Evolutionary conservation across 2,888 invertebrate species (phyloP), one percentile per base, ranked within the genome.

Genomic region (Lasioglossum zephyrum): DNA sequence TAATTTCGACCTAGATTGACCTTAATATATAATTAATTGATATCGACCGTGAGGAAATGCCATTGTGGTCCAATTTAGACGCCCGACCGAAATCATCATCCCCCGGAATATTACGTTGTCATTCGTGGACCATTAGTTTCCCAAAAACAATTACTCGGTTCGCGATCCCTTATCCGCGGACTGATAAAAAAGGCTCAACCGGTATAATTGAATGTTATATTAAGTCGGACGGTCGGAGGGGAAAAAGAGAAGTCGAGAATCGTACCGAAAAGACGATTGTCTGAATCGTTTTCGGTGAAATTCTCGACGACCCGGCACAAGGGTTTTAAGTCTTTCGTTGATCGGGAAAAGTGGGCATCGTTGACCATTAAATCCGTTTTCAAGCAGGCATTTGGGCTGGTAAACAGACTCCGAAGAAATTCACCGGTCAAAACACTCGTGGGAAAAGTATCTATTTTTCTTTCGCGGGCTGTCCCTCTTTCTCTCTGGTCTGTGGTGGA

Each of bases 391-490:
- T 84, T 77, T 9, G n/a, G 69, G 22, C 11, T 36, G 69, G 69
- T 39, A 39, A 39, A 69, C 39, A 39, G 69, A 63, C n/a, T 60
- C n/a, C 11, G 66, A 76, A 78, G 31, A 11, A 74, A 78, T 31
- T 36, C 53, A 66, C 70, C 16, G 60, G 70, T 63, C 70, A 72
- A 85, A 79, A 72, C 39, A 47, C 53, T 72, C 41, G 41, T 44
- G 31, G 13, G n/a, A 53, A 57, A 84, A 85, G 69, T 31, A n/a
- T 22, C 26, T 70, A 73, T 70, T 85, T 84, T 74, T 78, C 73
- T 85, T 78, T 60, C 16, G 63, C 26, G 60, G 26, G 60, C 66
- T 66, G 18, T 8, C 9, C 8, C 36, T 8, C 66, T 36, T 36
- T 22, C 66, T 66, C 63, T 31, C 13, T 31, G 22, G 9, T 53